Evolutionary conservation across 2,797 vertebrate species (phyloP).

Genomic region (Chanos chanos): DNA sequence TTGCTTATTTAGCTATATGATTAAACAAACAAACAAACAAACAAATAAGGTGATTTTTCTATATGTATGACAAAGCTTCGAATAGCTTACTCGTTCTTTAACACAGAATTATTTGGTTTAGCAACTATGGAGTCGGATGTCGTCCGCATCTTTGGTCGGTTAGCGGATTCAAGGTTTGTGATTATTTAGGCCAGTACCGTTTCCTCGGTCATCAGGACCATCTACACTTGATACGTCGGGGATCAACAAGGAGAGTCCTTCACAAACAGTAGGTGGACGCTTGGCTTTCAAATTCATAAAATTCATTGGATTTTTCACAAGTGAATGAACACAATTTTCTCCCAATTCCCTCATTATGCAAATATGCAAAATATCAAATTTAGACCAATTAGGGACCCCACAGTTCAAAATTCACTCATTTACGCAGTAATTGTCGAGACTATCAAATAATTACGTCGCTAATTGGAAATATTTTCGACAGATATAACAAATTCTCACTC

Average conservation of each 20-base stretch:
- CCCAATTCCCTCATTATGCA: slow-evolving; percentile 99
- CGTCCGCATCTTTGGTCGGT: too few relatives aligned
- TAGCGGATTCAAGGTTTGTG: too few relatives aligned
- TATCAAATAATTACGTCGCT: slow-evolving; percentile 99
- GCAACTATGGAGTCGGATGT: too few relatives aligned
- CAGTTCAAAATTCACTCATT: slow-evolving; percentile 98
- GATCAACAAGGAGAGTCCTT: slow-evolving; percentile 25
- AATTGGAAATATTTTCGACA: slow-evolving; percentile 99
- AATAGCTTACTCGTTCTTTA: too few relatives aligned
- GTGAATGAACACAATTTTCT: slow-evolving; percentile 99
- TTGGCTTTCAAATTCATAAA: slow-evolving; percentile 77
- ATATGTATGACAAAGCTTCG: too few relatives aligned
- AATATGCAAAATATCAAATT: slow-evolving; percentile 99
- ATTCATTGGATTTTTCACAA: slow-evolving; percentile 99
- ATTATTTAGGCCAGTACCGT: too few relatives aligned
- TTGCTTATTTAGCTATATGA: too few relatives aligned
- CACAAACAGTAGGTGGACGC: slow-evolving; percentile 13
- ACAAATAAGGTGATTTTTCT: too few relatives aligned
- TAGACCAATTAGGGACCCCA: slow-evolving; percentile 98
- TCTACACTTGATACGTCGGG: too few relatives aligned
- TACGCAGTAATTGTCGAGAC: slow-evolving; percentile 99
- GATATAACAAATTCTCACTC: slow-evolving; percentile 99
- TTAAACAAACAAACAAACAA: too few relatives aligned
- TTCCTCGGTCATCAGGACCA: too few relatives aligned
- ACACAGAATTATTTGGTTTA: too few relatives aligned